A percentile compares a stretch with the other conserved stretches of the same genome.
phyloP scores from a whole-genome alignment of 1,140 invertebrate genomes.

The Trichonephila clavipes region DNA sequence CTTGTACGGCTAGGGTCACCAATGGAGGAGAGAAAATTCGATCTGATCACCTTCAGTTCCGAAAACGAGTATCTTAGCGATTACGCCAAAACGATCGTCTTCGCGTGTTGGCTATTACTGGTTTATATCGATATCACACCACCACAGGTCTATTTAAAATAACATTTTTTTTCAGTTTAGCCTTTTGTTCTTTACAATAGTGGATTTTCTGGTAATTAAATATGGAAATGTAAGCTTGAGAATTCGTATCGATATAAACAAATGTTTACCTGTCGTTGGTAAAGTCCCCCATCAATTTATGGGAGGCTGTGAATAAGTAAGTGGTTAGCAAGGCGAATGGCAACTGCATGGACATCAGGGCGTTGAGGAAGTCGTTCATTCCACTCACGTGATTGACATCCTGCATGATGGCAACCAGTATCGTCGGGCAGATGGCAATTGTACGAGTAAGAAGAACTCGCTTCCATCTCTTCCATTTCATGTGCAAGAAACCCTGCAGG shows the following conservation, averaged over 20 bases:
- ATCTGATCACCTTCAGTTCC: too few relatives aligned
- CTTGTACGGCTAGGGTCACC: too few relatives aligned
- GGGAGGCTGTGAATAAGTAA: constrained; percentile 92
- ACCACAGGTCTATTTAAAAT: too few relatives aligned
- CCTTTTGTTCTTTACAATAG: too few relatives aligned
- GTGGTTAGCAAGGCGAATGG: constrained; percentile 92
- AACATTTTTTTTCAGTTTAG: too few relatives aligned
- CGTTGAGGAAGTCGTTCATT: constrained; percentile 95
- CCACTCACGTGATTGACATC: constrained; percentile 88
- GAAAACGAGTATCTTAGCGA: too few relatives aligned
- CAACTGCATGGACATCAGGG: constrained; percentile 92
- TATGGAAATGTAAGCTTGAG: too few relatives aligned
- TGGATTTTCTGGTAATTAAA: too few relatives aligned
- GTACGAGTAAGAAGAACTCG: constrained; percentile 91
- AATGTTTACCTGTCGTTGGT: constrained; percentile 86
- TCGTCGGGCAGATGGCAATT: constrained; percentile 94
- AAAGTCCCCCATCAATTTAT: constrained; percentile 91
- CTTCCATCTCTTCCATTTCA: constrained; percentile 94
- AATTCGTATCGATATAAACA: not conserved
- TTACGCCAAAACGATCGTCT: too few relatives aligned
- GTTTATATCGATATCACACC: too few relatives aligned
- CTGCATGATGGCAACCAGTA: constrained; percentile 88
- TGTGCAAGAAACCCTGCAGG: constrained; percentile 90
- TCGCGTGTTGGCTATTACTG: too few relatives aligned
- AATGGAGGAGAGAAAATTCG: too few relatives aligned